Base-by-base conservation (phyloP, 2,113 vertebrate species). In the Oplegnathus fasciatus region DNA sequence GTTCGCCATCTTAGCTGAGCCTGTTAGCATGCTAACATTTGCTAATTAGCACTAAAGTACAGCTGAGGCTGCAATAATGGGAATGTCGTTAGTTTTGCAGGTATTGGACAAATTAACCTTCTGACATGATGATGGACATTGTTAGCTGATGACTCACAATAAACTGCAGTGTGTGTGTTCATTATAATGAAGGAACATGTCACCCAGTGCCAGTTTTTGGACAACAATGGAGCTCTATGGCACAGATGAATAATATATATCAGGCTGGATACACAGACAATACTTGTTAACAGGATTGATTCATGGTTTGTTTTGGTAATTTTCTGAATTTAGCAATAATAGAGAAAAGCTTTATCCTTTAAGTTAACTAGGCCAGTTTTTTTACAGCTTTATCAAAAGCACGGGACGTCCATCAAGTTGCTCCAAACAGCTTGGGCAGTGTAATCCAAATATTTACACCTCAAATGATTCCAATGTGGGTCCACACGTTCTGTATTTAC, bases 391-490 rank as follows among this genome's bases (percentile, higher is more conserved):
- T 17, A 68, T 60, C 48, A 75, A 17, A 50, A 48, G 54, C 18
- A 50, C 24, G 30, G 14, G 13, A 20, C 52, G 22, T 50, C 58
- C 37, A 44, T 64, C 28, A 46, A 32, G 15, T 37, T 9, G n/a
- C 18, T 70, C 28, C 61, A 50, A 65, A 40, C 60, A 52, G 60
- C 40, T 42, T 65, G 48, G 30, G 34, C 50, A 44, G 37, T 22
- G 2, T 24, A 60, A 65, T 66, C 54, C 42, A 69, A 44, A 80
- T 80, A 73, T 80, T 67, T 69, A 85, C 11, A 54, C 4, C 26
- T 8, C 26, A 61, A 26, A 62, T 55, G 14, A 28, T 68, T 61
- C 32, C 10, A 20, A 3, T 44, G 42, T 52, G 76, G n/a, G 6
- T 61, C 52, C 50, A 67, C 6, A 22, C 4, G 30, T 46, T 52